phyloP scores from a whole-genome alignment of 2,797 vertebrate genomes.

The Acrocephalus scirpaceus region DNA sequence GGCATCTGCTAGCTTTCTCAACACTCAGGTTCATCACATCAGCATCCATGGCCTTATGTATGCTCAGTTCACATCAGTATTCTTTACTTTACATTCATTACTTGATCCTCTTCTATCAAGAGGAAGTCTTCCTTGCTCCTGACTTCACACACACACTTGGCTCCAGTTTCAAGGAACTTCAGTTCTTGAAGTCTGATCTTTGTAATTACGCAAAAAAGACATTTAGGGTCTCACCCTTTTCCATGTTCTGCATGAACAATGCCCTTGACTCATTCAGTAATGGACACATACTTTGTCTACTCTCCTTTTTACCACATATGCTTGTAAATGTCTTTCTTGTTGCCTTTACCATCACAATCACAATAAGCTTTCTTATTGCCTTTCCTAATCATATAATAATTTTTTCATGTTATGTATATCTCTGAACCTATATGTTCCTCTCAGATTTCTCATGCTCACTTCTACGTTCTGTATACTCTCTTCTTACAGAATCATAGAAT shows the following conservation, averaged over 20 bases:
- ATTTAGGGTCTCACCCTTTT: neutral
- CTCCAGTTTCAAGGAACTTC: neutral
- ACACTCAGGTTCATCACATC: accelerated
- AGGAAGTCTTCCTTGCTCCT: neutral
- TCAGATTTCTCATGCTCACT: neutral
- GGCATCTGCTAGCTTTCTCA: neutral
- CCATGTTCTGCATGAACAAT: neutral
- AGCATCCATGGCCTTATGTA: neutral
- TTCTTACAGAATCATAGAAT: neutral
- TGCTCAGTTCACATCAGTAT: neutral
- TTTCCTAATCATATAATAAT: neutral
- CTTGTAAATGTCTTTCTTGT: neutral
- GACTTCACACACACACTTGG: neutral
- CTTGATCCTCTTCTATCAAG: neutral
- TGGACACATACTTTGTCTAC: neutral
- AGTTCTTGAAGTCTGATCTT: neutral
- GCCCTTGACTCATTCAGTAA: neutral
- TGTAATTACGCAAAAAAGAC: neutral
- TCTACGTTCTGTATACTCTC: too few species aligned
- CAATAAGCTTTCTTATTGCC: neutral
- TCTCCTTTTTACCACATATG: neutral
- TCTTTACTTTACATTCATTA: too few species aligned
- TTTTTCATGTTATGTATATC: neutral
- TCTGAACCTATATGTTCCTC: neutral
- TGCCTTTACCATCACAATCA: neutral